Base-by-base conservation (phyloP, 2,113 vertebrate genomes). In the Acrocephalus arundinaceus region DNA sequence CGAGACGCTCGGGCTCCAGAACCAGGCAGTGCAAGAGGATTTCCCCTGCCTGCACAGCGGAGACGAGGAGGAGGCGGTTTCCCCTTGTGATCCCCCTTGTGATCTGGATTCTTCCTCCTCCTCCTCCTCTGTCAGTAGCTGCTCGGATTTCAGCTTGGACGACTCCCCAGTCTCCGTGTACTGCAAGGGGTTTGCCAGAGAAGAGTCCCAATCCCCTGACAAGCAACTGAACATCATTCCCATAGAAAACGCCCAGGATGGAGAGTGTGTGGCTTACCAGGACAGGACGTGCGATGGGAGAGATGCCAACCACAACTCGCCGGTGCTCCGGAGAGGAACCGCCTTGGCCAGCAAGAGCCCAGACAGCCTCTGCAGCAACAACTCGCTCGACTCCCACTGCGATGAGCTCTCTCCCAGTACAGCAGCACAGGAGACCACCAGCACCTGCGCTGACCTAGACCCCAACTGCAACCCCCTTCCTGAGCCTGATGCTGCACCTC, bases 81-180 rank as follows among this genome's bases (percentile, higher is more conserved):
- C 99, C 17, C 99, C 99, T 25, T 98, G 98, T 2, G 98, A 98
- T 68, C 98, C 98, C 17, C 98, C 98, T 31, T 98, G 98, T 4
- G 98, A 98, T 76, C 98, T 98, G 3, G 98, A 54, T 94, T 99
- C 94, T 41, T 96, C 98, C 49, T 98, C 93, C 55, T 76, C 93
- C 19, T 92, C 93, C 31, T 99, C 99, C 61, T 99, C 99, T 55
- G 99, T 99, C 90, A 99, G 99, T 94, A 99, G 99, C 97, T 99
- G 99, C 96, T 99, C 99, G 2, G 99, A 99, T 96, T 98, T 99
- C 92, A 99, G 99, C 90, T 98, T 98, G 10, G 99, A 99, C 61
- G 98, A 98, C 52, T 98, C 98, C 3, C 99, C 99, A 0, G 96
- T 98, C 54, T 98, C 98, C 1, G 98, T 98, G 84, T 98, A 98